These are phyloP conservation scores for Festucalex cinctus DNA, from an alignment of 2,113 vertebrate species.

Conservation along the genomic window DNA sequence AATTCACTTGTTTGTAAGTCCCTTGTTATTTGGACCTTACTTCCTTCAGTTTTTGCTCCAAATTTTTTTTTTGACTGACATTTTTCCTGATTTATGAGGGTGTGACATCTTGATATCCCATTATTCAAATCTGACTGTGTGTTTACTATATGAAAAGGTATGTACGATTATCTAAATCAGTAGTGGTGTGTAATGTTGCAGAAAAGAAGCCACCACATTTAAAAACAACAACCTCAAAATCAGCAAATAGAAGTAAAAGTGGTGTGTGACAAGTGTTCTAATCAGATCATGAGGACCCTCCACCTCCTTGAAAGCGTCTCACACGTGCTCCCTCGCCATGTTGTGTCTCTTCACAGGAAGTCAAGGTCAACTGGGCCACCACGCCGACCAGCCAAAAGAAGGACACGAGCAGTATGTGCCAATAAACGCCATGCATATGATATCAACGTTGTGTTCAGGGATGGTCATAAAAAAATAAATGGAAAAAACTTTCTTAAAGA, in stretches of 20 bases:
- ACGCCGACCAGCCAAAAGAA: slow-evolving; percentile 99
- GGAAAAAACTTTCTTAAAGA: not conserved
- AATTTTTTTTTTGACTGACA: slow-evolving; percentile 66
- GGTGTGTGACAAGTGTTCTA: slow-evolving; percentile 54
- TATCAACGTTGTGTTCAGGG: not conserved
- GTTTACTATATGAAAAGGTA: slow-evolving; percentile 46
- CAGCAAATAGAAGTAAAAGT: slow-evolving; percentile 49
- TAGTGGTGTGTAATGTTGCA: slow-evolving; percentile 36
- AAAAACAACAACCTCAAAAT: slow-evolving; percentile 41
- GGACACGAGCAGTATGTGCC: slow-evolving; percentile 90
- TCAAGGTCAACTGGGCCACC: slow-evolving; percentile 99
- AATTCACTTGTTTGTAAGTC: slow-evolving; percentile 82
- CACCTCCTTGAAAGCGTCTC: slow-evolving; percentile 7
- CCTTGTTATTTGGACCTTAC: slow-evolving; percentile 79
- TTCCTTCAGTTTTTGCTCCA: slow-evolving; percentile 70
- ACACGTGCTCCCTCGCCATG: slow-evolving; percentile 29
- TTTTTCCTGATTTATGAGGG: slow-evolving; percentile 61
- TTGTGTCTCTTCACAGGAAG: slow-evolving; percentile 76
- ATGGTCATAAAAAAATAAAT: not conserved
- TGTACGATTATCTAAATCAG: slow-evolving; percentile 41
- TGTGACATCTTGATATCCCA: slow-evolving; percentile 54
- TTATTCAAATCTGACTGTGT: slow-evolving; percentile 38
- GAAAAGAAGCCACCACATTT: slow-evolving; percentile 32
- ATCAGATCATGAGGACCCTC: slow-evolving; percentile 34
- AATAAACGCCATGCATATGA: too few relatives aligned